Evolutionary conservation across 2,113 vertebrate genomes (phyloP).

Genomic region (Ranitomeya imitator): DNA sequence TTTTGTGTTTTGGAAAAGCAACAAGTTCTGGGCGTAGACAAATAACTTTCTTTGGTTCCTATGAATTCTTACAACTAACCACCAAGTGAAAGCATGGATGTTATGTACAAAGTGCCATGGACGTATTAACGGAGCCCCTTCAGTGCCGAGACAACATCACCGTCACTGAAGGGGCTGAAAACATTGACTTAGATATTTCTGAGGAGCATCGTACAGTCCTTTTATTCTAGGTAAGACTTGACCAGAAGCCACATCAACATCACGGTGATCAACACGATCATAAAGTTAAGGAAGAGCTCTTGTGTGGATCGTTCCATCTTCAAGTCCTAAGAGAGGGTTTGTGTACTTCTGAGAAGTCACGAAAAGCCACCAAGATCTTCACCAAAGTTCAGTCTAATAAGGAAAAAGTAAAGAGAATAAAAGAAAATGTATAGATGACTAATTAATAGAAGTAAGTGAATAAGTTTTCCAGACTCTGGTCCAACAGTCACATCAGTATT

Average conservation of each 20-base stretch:
- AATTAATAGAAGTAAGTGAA: not conserved
- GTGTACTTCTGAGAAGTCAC: not conserved
- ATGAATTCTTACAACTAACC: not conserved
- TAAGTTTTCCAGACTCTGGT: no score
- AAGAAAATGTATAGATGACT: not conserved
- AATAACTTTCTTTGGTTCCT: not conserved
- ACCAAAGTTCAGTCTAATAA: not conserved
- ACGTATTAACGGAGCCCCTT: constrained; percentile 24
- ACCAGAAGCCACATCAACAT: constrained; percentile 96
- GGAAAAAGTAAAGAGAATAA: not conserved
- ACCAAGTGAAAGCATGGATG: not conserved
- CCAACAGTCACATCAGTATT: no score
- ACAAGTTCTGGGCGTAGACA: not conserved
- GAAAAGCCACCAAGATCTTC: not conserved
- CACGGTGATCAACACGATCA: constrained; percentile 91
- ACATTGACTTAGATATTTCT: constrained; percentile 51
- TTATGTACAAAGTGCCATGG: constrained; percentile 30
- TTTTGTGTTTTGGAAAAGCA: not conserved
- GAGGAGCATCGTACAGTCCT: constrained; percentile 58
- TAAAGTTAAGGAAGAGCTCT: constrained; percentile 96
- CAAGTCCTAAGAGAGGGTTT: not conserved
- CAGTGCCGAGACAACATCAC: constrained; percentile 26
- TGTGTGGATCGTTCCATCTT: constrained; percentile 83
- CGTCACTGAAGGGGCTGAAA: constrained; percentile 37
- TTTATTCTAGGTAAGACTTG: constrained; percentile 86